Percentiles rank a stretch among this genome's conserved stretches.
These are phyloP conservation scores for Drosophila nr. perissopoda DNA, from an alignment of 2,888 invertebrate genomes.

Conservation along the genomic window DNA sequence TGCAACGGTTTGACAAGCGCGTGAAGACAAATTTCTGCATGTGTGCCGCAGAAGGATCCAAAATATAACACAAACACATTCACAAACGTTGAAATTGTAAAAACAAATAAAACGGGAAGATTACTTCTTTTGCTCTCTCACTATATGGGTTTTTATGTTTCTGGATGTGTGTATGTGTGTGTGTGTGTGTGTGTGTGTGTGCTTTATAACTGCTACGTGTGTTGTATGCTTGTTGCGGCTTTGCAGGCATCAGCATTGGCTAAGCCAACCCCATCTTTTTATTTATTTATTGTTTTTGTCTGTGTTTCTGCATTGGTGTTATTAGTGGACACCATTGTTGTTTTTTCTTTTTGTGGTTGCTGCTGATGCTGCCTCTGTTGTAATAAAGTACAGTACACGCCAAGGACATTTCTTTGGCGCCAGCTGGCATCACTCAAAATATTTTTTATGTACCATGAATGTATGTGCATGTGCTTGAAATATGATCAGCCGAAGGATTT, in stretches of 20 bases:
- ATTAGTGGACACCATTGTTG: conserved; percentile 61
- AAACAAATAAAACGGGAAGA: conserved; percentile 72
- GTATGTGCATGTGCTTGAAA: conserved; percentile 41
- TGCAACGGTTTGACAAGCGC: conserved; percentile 78
- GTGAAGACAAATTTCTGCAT: conserved; percentile 78
- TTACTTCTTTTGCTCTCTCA: conserved; percentile 44
- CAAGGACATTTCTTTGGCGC: conserved; percentile 51
- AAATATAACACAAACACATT: conserved; percentile 35
- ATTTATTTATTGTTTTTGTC: conserved; percentile 79
- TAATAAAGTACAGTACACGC: conserved; percentile 70
- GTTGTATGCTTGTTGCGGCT: conserved; percentile 67
- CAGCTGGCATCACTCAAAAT: conserved; percentile 75
- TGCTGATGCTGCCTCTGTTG: conserved; percentile 32
- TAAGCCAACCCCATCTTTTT: conserved; percentile 72
- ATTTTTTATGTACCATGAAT: conserved; percentile 39
- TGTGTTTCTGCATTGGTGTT: conserved; percentile 77
- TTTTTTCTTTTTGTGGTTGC: conserved; percentile 8
- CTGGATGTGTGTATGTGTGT: conserved; percentile 10
- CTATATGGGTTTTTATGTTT: conserved; percentile 23
- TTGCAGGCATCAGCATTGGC: conserved; percentile 68
- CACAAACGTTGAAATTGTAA: conserved; percentile 61
- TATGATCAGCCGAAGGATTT: conserved; percentile 38
- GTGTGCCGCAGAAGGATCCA: conserved; percentile 56
- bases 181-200: conserved; percentile 29
- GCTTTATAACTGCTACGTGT: conserved; percentile 71